These are phyloP conservation scores for Neogobius melanostomus DNA, from an alignment of 2,113 vertebrate genomes.

Conservation along the genomic window DNA sequence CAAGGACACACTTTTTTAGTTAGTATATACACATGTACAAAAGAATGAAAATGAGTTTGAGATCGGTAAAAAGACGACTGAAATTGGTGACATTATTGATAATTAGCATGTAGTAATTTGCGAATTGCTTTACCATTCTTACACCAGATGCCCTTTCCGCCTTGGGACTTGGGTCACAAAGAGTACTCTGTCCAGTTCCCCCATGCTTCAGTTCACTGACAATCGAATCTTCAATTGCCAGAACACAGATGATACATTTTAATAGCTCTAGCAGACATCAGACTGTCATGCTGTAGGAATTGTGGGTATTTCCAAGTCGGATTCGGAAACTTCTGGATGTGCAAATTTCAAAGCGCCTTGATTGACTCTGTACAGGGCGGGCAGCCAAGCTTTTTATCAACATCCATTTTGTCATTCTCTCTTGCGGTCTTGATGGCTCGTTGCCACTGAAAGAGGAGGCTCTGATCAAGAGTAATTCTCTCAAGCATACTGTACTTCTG, in stretches of 20 bases:
- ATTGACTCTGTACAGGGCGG: constrained; percentile 25
- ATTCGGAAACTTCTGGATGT: constrained; percentile 31
- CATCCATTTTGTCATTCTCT: constrained; percentile 41
- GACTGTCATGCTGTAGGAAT: constrained; percentile 12
- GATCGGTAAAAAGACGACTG: too few species aligned
- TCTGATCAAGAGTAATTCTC: constrained; percentile 37
- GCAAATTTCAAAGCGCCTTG: constrained; percentile 30
- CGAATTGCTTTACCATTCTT: background rate
- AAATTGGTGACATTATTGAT: too few species aligned
- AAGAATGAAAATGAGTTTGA: too few species aligned
- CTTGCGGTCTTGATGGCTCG: constrained; percentile 8
- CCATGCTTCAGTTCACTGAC: background rate
- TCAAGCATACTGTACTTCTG: constrained; percentile 24
- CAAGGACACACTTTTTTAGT: too few species aligned
- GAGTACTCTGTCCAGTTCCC: background rate
- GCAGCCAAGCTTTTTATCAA: constrained; percentile 55
- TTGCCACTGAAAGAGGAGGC: constrained; percentile 19
- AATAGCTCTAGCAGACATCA: constrained; percentile 1
- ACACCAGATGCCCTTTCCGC: background rate
- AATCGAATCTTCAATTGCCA: background rate
- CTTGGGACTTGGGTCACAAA: background rate
- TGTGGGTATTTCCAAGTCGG: constrained; percentile 30
- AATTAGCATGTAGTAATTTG: background rate
- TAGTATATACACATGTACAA: too few species aligned
- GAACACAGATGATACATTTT: background rate